phyloP scores from a whole-genome alignment of 1,140 invertebrate genomes.

The Caerostris darwini region DNA sequence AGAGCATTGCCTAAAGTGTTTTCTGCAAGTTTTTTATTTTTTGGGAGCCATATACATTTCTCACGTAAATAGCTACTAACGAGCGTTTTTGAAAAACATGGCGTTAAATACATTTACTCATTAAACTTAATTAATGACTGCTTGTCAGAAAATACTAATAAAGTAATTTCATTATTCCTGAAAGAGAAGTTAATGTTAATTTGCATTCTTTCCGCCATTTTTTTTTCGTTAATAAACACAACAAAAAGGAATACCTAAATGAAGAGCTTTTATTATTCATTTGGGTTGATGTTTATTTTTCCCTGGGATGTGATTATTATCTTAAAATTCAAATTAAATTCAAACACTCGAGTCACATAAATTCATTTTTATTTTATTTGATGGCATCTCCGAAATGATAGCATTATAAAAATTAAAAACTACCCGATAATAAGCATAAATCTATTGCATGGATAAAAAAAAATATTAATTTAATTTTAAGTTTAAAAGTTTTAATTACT shows the following conservation, averaged over 20 bases:
- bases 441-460: no score
- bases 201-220: neutral
- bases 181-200: slow-evolving; percentile 29
- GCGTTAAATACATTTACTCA: slow-evolving; percentile 50
- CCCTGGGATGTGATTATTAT: slow-evolving; percentile 26
- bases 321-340: slow-evolving; percentile 17
- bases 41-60: neutral
- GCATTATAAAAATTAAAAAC: no score
- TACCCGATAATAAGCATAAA: no score
- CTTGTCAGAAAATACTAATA: slow-evolving; percentile 56
- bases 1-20: no score
- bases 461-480: no score
- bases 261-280: slow-evolving; percentile 14
- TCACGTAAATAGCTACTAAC: slow-evolving; percentile 37
- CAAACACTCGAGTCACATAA: neutral
- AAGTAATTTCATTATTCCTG: slow-evolving; percentile 56
- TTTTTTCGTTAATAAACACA: neutral
- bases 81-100: slow-evolving; percentile 1
- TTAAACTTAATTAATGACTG: slow-evolving; percentile 66
- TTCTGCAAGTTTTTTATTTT: no score
- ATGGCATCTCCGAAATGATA: no score
- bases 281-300: slow-evolving; percentile 45
- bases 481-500: no score
- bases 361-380: neutral
- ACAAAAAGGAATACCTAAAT: slow-evolving; percentile 12